Base-by-base conservation (phyloP, 2,888 invertebrate genomes). In the Synanthedon vespiformis region DNA sequence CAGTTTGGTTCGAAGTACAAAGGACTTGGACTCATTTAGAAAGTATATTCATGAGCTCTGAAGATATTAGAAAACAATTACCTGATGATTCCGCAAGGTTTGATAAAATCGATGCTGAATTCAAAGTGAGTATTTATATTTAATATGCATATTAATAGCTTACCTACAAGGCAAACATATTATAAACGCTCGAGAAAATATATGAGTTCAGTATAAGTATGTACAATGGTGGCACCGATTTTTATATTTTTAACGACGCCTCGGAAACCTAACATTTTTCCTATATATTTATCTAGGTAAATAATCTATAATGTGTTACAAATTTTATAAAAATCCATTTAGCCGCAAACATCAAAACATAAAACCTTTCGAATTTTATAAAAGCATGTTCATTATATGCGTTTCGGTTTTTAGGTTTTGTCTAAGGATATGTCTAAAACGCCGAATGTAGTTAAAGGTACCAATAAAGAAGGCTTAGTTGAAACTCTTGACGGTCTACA, bases 21-120 rank as follows among this genome's bases (percentile, higher is more conserved):
- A 89, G 98, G 54, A 97, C 97, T 22, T 98, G 98, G 98, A 95
- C 95, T 66, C 97, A 98, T 82, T 89, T 98, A 57, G 98, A 98
- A 84, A 97, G 97, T 65, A 98, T 98, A 73, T 98, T 98, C 76
- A 97, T 98, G 92, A 97, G 97, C 61, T 97, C 98, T 0, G 97
- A 98, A 77, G 98, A 98, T 78, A 98, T 98, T 62, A 90, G 97
- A 55, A 94, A 94, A 69, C 97, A 98, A 75, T 83, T 98, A 52
- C 98, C 98, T 2, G 94, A 95, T 59, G 98, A 98, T 81, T 96
- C 98, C 0, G 92, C 93, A 52, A 89, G 98, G 70, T 98, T 98
- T 79, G 95, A 97, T 80, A 91, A 91, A 61, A 95, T 98, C 61
- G 98, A 98, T 75, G 86, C 89, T 11, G 95, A 96, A 68, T 98